Evolutionary conservation across 2,797 vertebrate genomes (phyloP), one percentile per base, ranked within the genome.

Genomic region (Balearica regulorum): DNA sequence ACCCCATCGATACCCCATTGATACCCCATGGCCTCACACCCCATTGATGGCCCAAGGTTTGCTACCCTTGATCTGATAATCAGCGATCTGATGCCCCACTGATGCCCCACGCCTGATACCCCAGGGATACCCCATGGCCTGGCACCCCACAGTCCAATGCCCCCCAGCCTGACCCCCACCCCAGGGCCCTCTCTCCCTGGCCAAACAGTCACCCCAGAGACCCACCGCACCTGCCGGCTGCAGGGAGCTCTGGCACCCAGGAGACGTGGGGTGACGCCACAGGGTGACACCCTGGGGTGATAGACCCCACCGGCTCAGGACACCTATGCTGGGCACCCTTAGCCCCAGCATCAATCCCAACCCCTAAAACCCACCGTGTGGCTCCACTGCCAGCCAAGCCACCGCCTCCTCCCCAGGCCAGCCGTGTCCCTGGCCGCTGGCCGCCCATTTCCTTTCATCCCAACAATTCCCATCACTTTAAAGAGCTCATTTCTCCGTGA

Each of bases 371-470:
- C 14, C 44, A 16, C 8, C 0, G 1, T 4, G 0, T 60, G 60
- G 43, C 62, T 25, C 31, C 0, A 1, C 68, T 43, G 64, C 18
- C 1, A 5, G 69, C 35, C 0, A 0, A 77, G 83, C 77, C 91
- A 12, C 75, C 35, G 0, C 91, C 87, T 89, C 39, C 53, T 81
- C 94, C 89, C 3, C 44, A 2, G 73, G 89, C 61, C 87, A 75
- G 26, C 5, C 0, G 0, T 19, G 87, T 87, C 16, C 87, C 73
- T 22, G 1, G 79, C 76, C 25, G 4, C 77, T 5, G 24, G 83
- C 26, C 10, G 8, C 73, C 39, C 70, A 1, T 83, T 91, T 91
- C 70, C 81, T 89, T 94, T 65, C 87, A 93, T 93, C 91, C 89
- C 87, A 61, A 3, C 66, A 16, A 41, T 84, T 78, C 84, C 73